Base-by-base conservation (phyloP, 2,888 invertebrate species). In the Megastigmus dorsalis region DNA sequence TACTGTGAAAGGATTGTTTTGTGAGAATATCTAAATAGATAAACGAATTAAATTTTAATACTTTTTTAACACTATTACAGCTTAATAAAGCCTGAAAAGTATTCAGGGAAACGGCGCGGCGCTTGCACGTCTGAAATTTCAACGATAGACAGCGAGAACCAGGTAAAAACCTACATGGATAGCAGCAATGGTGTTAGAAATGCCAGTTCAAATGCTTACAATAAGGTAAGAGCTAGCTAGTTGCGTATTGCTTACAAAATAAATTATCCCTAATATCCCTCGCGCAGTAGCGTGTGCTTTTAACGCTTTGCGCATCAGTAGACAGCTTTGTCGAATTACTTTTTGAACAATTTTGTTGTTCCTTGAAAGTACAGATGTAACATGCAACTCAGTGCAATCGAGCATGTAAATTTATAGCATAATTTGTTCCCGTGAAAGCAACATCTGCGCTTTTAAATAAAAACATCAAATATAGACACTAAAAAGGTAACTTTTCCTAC, bases 91-190 rank as follows among this genome's bases (percentile, higher is more conserved):
- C 92, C 92, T 79, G 91, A 92, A 86, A 93, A 92, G 86, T 93
- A 93, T 88, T 90, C 91, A 81, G 91, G 91, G 77, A 92, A 93
- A 85, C 90, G 91, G 81, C 90, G 85, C 78, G 89, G 85, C 82
- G 88, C 86, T 80, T 89, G 88, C 77, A 84, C 87, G 80, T 88
- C 89, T 79, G 90, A 88, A 84, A 88, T 88, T 79, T 88, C 88
- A 78, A 88, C 88, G 74, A 88, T 88, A 89, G 90, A 92, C 89
- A 92, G 93, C 89, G 94, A 93, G 90, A 95, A 94, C 90, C 96
- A 96, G 93, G 96, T 97, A 91, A 96, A 96, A 92, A 96, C 96
- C 89, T 97, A 97, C 92, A 95, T 95, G 93, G 96, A 93, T 89
- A 93, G 93, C 90, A 91, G 94, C 90, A 96, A 96, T 91, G 96